phyloP scores from a whole-genome alignment of 2,113 vertebrate genomes.

The Mystacornis crossleyi region DNA sequence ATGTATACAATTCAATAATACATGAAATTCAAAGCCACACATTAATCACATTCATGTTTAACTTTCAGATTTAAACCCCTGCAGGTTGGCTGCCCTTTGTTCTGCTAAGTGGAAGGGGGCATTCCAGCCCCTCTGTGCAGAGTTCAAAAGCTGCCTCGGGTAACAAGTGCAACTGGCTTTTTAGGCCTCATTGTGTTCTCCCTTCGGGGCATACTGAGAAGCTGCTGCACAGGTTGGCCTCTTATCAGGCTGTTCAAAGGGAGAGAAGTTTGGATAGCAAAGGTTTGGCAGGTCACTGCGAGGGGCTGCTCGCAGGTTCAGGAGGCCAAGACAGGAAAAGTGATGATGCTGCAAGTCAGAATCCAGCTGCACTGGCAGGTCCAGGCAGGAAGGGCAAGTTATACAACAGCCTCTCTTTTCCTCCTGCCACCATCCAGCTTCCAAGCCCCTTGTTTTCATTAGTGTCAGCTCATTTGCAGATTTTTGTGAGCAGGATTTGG shows the following conservation, averaged over 20 bases:
- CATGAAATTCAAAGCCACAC: conserved; percentile 58
- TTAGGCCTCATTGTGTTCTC: conserved; percentile 3
- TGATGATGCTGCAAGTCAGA: conserved; percentile 27
- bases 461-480: neutral
- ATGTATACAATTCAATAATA: conserved; percentile 59
- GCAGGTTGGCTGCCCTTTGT: conserved; percentile 58
- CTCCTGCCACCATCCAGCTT: neutral
- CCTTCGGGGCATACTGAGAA: neutral
- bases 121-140: conserved; percentile 7
- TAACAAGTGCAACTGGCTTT: conserved; percentile 62
- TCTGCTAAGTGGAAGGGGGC: conserved; percentile 57
- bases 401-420: neutral
- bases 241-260: conserved; percentile 48
- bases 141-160: conserved; percentile 61
- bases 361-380: conserved; percentile 22
- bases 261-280: neutral
- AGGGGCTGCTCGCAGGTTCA: neutral
- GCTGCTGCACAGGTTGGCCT: conserved; percentile 40
- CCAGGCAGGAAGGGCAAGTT: neutral
- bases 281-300: conserved; percentile 6
- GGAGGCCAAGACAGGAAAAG: conserved; percentile 1
- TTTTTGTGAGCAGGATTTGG: neutral
- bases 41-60: conserved; percentile 69
- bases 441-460: neutral
- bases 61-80: conserved; percentile 46